These are phyloP conservation scores for Deilephila elpenor DNA, from an alignment of 2,888 invertebrate genomes.

Conservation along the genomic window DNA sequence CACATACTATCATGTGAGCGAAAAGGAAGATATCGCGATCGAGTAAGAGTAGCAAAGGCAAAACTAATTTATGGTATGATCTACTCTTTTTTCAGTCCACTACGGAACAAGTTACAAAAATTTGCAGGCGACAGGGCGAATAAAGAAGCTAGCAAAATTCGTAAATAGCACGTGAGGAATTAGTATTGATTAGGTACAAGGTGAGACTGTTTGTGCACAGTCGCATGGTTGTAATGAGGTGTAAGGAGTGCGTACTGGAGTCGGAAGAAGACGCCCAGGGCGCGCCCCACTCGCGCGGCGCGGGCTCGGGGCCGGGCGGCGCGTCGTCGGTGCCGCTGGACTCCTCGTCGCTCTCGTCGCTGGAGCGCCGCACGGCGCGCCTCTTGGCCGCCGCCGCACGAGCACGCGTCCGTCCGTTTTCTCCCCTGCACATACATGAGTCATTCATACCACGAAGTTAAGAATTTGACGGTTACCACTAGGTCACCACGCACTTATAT, in stretches of 20 bases:
- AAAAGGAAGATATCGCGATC: too few relatives aligned
- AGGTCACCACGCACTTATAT: too few relatives aligned
- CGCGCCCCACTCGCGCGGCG: conserved; percentile 82
- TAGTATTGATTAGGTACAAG: not conserved
- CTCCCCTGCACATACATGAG: conserved; percentile 51
- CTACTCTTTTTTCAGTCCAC: too few relatives aligned
- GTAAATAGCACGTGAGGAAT: not conserved
- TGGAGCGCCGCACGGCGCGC: conserved; percentile 73
- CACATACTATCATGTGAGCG: not conserved
- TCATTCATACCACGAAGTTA: not conserved
- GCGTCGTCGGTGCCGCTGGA: conserved; percentile 79
- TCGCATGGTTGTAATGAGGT: not conserved
- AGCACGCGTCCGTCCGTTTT: conserved; percentile 66
- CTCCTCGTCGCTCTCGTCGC: conserved; percentile 80
- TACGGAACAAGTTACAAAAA: too few relatives aligned
- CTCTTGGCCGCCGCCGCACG: conserved; percentile 68
- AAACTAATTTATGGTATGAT: too few relatives aligned
- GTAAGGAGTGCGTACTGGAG: conserved; percentile 62
- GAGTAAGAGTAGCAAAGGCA: too few relatives aligned
- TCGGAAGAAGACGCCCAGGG: conserved; percentile 81
- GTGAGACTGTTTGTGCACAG: not conserved
- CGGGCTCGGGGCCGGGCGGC: conserved; percentile 77
- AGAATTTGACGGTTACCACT: not conserved
- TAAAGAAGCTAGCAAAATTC: too few relatives aligned
- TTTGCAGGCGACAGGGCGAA: too few relatives aligned